Base-by-base conservation (phyloP, 2,113 vertebrate genomes). In the Indicator maculatus region DNA sequence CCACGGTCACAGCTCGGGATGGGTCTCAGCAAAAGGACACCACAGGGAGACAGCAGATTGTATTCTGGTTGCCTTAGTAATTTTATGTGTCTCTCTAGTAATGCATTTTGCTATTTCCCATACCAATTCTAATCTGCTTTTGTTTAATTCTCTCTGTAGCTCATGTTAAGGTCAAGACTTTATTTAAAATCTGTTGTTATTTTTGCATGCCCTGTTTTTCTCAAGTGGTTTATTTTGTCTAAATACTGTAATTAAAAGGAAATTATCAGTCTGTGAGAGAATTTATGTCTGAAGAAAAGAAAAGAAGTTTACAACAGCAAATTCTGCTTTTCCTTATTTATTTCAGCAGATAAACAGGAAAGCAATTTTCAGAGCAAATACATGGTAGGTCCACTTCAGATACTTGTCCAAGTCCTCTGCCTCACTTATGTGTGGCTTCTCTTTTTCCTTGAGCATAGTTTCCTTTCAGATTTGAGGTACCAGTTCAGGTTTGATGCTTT, bases 291-390 rank as follows among this genome's bases (percentile, higher is more conserved):
- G 24, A 10, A 83, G 80, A 74, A 90, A 69, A 81, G 24, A 27
- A 71, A 80, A 89, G 61, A 59, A 0, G 1, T 52, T 86, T 83
- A 45, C 53, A 77, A 26, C 19, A 65, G 76, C 36, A 39, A 39
- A 61, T 69, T 88, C 55, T 82, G 39, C 3, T 26, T 91, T 61
- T 83, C 70, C 27, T 26, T 44, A 31, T 88, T 90, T 92, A 26
- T 74, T 93, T 89, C 60, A 80, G 58, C 47, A 67, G 91, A 71
- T 67, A 87, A 93, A 89, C 70, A 91, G 82, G 41, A 89, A 75
- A 89, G 53, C 15, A 26, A 23, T 60, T 90, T 82, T 19, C 66
- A 90, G 78, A 93, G 61, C 83, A 79, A 66, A 76, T 18, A 27
- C n/a, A 30, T 3, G 1, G 38, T 12, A 20, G n/a, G 73, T 78